These are phyloP conservation scores for Ecliptopera silaceata DNA, from an alignment of 2,888 invertebrate species.

Conservation along the genomic window DNA sequence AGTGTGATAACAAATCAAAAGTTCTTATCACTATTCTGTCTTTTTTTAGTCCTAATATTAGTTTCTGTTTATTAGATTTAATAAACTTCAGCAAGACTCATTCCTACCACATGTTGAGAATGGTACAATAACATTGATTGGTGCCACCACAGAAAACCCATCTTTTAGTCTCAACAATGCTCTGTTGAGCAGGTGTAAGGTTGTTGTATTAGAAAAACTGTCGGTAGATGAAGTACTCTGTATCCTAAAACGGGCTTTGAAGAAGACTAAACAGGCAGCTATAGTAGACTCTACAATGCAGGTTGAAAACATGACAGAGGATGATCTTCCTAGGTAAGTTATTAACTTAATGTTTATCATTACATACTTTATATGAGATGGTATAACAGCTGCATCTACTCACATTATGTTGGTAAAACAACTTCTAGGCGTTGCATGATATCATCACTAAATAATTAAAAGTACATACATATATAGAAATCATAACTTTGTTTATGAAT, in stretches of 20 bases:
- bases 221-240: conserved; percentile 79
- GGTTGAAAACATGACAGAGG: conserved; percentile 35
- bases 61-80: conserved; percentile 80
- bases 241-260: conserved; percentile 85
- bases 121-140: conserved; percentile 89
- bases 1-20: no score
- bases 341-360: no score
- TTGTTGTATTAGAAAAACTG: conserved; percentile 89
- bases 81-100: conserved; percentile 92
- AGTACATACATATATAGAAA: no score
- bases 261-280: conserved; percentile 50
- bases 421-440: no score
- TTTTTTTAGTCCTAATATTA: neutral
- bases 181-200: conserved; percentile 89
- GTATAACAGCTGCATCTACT: no score
- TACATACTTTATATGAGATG: no score
- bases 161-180: conserved; percentile 92
- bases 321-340: conserved; percentile 50
- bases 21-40: no score
- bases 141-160: conserved; percentile 95
- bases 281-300: conserved; percentile 50
- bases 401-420: no score
- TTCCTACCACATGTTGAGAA: conserved; percentile 91
- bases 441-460: no score
- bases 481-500: no score